phyloP scores from a whole-genome alignment of 2,113 vertebrate species.

The Lepidothrix coronata region DNA sequence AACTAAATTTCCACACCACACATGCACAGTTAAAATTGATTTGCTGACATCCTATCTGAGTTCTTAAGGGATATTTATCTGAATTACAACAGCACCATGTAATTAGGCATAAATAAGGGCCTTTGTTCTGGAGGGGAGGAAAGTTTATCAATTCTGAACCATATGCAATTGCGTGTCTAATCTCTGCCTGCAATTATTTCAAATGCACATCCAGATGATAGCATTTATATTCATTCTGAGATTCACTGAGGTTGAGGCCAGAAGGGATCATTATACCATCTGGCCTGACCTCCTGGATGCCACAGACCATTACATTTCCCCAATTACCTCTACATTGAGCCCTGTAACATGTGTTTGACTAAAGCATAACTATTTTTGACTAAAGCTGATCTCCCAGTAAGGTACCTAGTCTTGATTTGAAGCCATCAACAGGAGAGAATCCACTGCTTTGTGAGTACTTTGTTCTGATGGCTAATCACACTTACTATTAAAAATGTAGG shows the following conservation, averaged over 20 bases:
- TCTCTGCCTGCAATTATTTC: slow-evolving; percentile 59
- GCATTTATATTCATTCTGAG: slow-evolving; percentile 53
- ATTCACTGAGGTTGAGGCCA: slow-evolving; percentile 43
- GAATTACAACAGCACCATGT: slow-evolving; percentile 7
- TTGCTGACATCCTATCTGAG: neutral
- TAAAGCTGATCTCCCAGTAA: slow-evolving; percentile 56
- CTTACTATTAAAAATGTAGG: slow-evolving; percentile 51
- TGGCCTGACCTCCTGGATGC: slow-evolving; percentile 63
- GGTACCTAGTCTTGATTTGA: slow-evolving; percentile 12
- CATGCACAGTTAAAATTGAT: neutral
- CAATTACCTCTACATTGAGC: slow-evolving; percentile 41
- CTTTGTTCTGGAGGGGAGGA: slow-evolving; percentile 23
- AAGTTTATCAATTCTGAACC: slow-evolving; percentile 43
- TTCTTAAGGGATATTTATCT: neutral
- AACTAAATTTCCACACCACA: neutral
- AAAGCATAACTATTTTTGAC: slow-evolving; percentile 57
- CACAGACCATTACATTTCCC: slow-evolving; percentile 58
- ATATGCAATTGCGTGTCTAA: slow-evolving; percentile 54
- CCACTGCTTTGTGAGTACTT: slow-evolving; percentile 10
- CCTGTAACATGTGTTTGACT: slow-evolving; percentile 53
- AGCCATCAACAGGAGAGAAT: slow-evolving; percentile 47
- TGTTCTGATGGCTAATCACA: slow-evolving; percentile 28
- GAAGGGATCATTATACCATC: slow-evolving; percentile 64
- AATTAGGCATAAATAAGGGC: slow-evolving; percentile 41
- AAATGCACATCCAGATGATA: slow-evolving; percentile 51